A percentile compares a stretch with the other conserved stretches of the same genome.
Evolutionary conservation across 2,797 vertebrate species (phyloP).

Genomic region (Forpus xanthops): DNA sequence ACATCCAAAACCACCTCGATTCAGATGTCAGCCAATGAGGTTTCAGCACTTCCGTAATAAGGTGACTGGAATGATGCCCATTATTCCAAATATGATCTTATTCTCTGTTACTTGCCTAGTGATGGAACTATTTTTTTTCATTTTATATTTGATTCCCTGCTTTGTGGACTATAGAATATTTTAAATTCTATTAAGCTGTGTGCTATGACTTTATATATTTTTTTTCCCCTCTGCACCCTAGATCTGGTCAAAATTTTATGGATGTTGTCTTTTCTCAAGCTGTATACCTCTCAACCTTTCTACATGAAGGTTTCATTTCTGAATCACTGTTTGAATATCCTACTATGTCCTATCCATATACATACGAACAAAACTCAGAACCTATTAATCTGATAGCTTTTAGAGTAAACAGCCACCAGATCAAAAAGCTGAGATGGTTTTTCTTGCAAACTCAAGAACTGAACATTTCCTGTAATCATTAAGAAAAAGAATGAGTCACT

Average conservation of each 20-base stretch:
- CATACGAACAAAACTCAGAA: not conserved
- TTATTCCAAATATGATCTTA: constrained; percentile 64
- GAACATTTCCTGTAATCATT: not conserved
- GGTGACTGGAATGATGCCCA: constrained; percentile 63
- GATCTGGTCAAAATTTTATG: constrained; percentile 15
- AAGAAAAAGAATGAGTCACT: not conserved
- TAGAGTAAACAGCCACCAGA: not conserved
- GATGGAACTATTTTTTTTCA: constrained; percentile 54
- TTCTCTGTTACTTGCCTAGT: constrained; percentile 26
- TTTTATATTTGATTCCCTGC: constrained; percentile 39
- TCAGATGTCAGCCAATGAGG: constrained; percentile 65
- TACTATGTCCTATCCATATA: not conserved
- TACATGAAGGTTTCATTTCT: not conserved
- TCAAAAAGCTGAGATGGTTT: not conserved
- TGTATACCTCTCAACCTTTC: not conserved
- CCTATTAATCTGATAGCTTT: not conserved
- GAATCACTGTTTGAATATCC: not conserved
- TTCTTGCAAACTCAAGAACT: not conserved
- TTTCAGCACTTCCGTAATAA: constrained; percentile 67
- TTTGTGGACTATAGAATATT: constrained; percentile 21
- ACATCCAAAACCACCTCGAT: constrained; percentile 65
- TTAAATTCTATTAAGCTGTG: constrained; percentile 36
- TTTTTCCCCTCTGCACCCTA: not conserved
- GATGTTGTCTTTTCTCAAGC: not conserved
- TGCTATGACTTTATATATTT: not conserved